Base-by-base conservation (phyloP, 1,140 invertebrate species). In the Lepidurus couesii region DNA sequence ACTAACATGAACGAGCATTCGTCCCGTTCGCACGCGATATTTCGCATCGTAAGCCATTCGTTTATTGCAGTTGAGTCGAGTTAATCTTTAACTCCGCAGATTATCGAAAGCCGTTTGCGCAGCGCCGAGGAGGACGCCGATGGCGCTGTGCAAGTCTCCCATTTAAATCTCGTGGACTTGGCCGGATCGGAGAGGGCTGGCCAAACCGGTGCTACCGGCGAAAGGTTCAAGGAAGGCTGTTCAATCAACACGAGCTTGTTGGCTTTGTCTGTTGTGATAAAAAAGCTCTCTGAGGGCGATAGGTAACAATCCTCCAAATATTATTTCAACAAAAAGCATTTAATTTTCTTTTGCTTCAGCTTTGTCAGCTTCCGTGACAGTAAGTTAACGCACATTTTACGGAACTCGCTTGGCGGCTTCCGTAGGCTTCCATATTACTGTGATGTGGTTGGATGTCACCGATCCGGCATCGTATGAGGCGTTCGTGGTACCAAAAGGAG, bases 161-260 rank as follows among this genome's bases (percentile, higher is more conserved):
- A 91, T 74, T 83, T 93, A 42, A 95, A 95, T 84, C 85, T 96
- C 10, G 93, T 96, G 0, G 94, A 96, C 85, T 84, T 96, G 74
- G 94, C 94, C 73, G 95, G 95, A 1, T 95, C 92, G 1, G 94
- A 96, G 85, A 86, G 92, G 78, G 88, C 89, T 0, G 87, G 87
- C 44, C 90, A 93, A 83, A 91, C 90, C 0, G 90, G 90, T 0
- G 89, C 90, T 8, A 89, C 86, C 0, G 90, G 90, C 1, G 86
- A 89, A 75, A 86, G 92, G 8, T 89, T 94, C 24, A 91, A 90
- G 79, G 95, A 97, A 86, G 94, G 93, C n/a, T 89, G 89, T 1
- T 90, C 90, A 74, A 97, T 97, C 75, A 97, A 97, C 82, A 90
- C 91, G 80, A 95, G 92, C 6, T 83, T 95, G 1, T 90, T 90